phyloP scores from a whole-genome alignment of 53 echinoderm and acorn worm species.

The Holothuria leucospilota region DNA sequence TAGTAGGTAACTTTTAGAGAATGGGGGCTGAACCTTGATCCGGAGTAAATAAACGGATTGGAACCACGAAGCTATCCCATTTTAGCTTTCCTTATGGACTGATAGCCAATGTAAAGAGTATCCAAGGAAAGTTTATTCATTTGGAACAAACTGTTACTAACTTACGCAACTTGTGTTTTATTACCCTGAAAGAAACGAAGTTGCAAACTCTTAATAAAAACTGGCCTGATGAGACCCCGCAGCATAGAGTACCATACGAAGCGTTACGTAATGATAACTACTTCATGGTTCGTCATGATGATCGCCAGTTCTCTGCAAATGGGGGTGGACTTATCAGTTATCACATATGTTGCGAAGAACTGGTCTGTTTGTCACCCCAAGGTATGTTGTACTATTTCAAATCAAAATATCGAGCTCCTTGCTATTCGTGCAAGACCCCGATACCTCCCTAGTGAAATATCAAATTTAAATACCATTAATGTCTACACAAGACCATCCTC shows the following conservation, averaged over 20 bases:
- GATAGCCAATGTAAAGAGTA: constrained; percentile 26
- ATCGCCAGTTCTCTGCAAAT: constrained; percentile 2
- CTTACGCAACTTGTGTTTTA: constrained; percentile 15
- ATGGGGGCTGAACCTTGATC: no score
- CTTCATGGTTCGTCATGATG: constrained; percentile 22
- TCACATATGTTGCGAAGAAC: no score
- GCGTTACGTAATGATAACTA: neutral
- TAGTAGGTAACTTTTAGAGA: no score
- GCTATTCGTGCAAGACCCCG: no score
- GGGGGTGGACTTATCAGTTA: neutral
- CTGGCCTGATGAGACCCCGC: neutral
- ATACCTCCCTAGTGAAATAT: no score
- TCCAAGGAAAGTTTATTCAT: neutral
- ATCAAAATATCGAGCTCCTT: no score
- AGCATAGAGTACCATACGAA: constrained; percentile 22
- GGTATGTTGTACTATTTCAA: no score
- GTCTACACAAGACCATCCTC: no score
- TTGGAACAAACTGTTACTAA: neutral
- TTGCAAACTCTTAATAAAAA: constrained; percentile 1
- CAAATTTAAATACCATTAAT: no score
- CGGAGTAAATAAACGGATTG: neutral
- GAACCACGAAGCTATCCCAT: neutral
- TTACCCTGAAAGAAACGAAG: constrained; percentile 9
- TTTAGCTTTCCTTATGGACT: constrained; percentile 27
- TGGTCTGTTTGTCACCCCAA: no score